phyloP scores from a whole-genome alignment of 2,888 invertebrate species.

The Cotesia congregata region DNA sequence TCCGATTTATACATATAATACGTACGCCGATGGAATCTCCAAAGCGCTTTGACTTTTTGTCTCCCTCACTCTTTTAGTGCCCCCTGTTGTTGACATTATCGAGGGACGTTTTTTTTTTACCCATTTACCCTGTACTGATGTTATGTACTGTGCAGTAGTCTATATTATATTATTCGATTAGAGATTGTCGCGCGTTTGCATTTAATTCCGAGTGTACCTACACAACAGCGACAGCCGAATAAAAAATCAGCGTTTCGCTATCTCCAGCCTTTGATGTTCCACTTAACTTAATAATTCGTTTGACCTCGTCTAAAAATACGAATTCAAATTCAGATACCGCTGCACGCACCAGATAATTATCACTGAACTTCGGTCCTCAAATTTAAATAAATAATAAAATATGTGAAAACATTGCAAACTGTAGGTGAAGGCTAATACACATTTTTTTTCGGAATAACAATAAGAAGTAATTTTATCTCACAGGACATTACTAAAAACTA shows the following conservation, averaged over 20 bases:
- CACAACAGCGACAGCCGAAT: not conserved
- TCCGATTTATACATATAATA: not conserved
- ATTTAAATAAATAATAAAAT: not conserved
- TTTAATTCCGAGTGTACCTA: not conserved
- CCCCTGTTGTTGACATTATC: not conserved
- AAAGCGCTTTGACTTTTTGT: not conserved
- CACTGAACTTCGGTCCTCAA: not conserved
- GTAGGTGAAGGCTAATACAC: no score
- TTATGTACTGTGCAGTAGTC: not conserved
- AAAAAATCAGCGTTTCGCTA: not conserved
- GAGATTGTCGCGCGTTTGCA: not conserved
- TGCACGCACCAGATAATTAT: not conserved
- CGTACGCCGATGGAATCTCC: not conserved
- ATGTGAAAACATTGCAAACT: no score
- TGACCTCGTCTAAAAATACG: not conserved
- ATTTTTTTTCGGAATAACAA: no score
- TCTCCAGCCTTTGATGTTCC: not conserved
- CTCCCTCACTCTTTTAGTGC: not conserved
- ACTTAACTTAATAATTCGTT: not conserved
- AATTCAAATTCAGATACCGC: not conserved
- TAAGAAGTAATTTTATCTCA: no score
- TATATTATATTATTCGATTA: not conserved
- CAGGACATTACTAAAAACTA: no score
- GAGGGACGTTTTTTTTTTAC: not conserved
- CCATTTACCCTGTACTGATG: not conserved